Conservation (phyloP, 2,113 vertebrate species). For the Fukomys damarensis region DNA sequence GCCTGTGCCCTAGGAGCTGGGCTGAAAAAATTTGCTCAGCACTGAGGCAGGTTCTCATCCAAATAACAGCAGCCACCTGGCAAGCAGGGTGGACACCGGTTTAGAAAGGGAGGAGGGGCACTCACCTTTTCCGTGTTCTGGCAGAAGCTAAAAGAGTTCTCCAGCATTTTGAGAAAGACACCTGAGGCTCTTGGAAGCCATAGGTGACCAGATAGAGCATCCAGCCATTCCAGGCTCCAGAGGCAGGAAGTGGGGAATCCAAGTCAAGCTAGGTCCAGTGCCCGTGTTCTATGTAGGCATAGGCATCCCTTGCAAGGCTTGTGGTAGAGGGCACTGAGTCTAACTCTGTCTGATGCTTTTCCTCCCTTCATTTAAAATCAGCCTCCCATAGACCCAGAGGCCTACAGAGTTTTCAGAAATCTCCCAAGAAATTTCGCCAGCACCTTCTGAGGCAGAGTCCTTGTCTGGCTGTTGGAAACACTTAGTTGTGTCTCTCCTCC, state of each 20-base stretch:
- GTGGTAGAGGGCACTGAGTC: no score
- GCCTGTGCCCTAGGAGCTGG: neutral
- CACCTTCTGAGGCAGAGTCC: neutral
- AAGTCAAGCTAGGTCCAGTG: no score
- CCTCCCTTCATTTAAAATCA: neutral
- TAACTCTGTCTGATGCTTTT: neutral
- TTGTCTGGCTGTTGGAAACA: neutral
- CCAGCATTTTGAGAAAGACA: no score
- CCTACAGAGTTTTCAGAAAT: neutral
- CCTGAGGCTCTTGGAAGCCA: neutral
- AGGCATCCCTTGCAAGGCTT: neutral
- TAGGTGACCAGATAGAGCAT: neutral
- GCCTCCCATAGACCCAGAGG: neutral
- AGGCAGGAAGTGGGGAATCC: accelerated
- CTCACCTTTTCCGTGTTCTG: neutral
- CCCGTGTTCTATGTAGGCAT: accelerated
- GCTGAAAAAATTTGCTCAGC: neutral
- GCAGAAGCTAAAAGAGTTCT: neutral
- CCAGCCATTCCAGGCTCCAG: no score
- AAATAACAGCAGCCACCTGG: neutral
- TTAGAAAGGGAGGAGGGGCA: neutral
- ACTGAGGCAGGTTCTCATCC: neutral
- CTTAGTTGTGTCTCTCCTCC: neutral
- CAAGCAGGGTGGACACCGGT: neutral
- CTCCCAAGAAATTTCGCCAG: neutral